Base-by-base conservation (phyloP, 2,797 vertebrate species). In the Xyrichtys novacula region DNA sequence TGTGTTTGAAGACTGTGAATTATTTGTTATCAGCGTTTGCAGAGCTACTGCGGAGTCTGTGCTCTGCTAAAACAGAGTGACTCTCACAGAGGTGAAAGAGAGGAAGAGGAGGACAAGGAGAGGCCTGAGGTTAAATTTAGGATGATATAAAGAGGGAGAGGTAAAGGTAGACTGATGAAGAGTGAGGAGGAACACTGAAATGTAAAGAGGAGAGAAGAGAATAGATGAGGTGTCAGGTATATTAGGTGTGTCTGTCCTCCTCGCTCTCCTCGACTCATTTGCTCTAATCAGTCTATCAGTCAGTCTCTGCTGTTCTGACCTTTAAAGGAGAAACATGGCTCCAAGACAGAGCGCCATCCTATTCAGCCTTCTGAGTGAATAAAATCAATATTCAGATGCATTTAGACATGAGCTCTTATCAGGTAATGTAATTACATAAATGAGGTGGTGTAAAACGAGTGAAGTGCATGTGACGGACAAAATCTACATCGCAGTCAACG, bases 321-420 rank as follows among this genome's bases (percentile, higher is more conserved):
- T 78, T 74, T 64, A 74, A 62, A 74, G 58, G 19, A 62, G 29
- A 52, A 42, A 40, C 61, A 52, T 60, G 64, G 50, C 73, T 56
- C 31, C 47, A 42, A 67, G 53, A 57, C 71, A 50, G 26, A 65
- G 34, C 31, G n/a, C n/a, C n/a, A n/a, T n/a, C n/a, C n/a, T n/a
- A n/a, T n/a, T n/a, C n/a, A n/a, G n/a, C n/a, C n/a, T n/a, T n/a
- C n/a, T n/a, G n/a, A n/a, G n/a, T n/a, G n/a, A n/a, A n/a, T n/a
- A n/a, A n/a, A n/a, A n/a, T n/a, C n/a, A n/a, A n/a, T n/a, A n/a
- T n/a, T n/a, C n/a, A n/a, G n/a, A n/a, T n/a, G n/a, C n/a, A n/a
- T n/a, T n/a, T n/a, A n/a, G n/a, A n/a, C n/a, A n/a, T n/a, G n/a
- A n/a, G n/a, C n/a, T n/a, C n/a, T n/a, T n/a, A n/a, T n/a, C n/a